Conservation (phyloP, 2,797 vertebrate species). For the Acanthornis magna region DNA sequence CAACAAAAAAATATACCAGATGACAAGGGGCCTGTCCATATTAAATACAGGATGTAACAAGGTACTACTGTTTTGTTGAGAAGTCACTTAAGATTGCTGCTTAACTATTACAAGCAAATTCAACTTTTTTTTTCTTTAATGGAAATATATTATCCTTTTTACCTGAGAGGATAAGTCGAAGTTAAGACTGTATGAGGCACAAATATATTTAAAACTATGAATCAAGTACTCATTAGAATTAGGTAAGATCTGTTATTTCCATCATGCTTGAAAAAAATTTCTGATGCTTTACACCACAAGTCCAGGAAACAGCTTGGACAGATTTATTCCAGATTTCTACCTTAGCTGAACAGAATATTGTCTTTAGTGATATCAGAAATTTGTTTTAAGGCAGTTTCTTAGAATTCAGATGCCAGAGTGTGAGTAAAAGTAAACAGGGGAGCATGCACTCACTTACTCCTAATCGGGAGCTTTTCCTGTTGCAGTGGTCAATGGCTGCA, state of each 20-base stretch:
- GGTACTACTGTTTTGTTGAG: background rate
- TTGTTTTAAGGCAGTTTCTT: background rate
- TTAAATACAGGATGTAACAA: background rate
- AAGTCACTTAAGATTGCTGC: constrained; percentile 12
- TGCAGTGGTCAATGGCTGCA: background rate
- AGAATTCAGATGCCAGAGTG: background rate
- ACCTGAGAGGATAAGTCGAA: background rate
- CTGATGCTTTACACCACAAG: background rate
- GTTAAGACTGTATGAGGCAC: background rate
- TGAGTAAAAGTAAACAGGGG: background rate
- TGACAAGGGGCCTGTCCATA: background rate
- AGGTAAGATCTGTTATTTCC: background rate
- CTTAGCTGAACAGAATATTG: background rate
- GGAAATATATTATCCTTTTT: background rate
- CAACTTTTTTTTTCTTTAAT: background rate
- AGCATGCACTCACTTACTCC: background rate
- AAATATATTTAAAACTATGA: background rate
- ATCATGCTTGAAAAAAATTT: background rate
- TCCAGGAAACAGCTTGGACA: background rate
- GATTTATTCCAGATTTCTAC: background rate
- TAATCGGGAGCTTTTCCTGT: background rate
- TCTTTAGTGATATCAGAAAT: background rate
- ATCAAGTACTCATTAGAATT: background rate
- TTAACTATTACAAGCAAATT: background rate
- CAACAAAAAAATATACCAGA: background rate